Conservation (phyloP, 2,888 invertebrate genomes). For the Coenonympha arcania region DNA sequence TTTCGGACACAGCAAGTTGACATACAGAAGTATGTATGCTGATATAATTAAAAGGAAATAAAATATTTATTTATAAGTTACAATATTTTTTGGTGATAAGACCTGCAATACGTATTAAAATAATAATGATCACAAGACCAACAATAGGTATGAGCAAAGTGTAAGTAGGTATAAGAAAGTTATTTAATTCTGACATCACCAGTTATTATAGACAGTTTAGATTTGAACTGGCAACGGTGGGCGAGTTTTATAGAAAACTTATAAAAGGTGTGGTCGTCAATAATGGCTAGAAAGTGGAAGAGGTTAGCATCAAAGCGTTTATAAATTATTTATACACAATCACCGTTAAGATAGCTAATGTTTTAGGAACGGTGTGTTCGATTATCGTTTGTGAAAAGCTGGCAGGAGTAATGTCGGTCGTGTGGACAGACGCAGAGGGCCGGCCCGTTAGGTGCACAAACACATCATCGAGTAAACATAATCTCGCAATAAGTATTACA, state of each 20-base stretch:
- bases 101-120: too few relatives aligned
- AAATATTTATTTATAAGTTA: too few relatives aligned
- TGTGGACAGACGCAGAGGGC: conserved; percentile 27
- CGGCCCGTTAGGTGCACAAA: conserved; percentile 28
- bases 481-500: background rate
- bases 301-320: conserved; percentile 10
- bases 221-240: conserved; percentile 13
- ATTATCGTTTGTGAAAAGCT: conserved; percentile 24
- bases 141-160: too few relatives aligned
- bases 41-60: too few relatives aligned
- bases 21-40: too few relatives aligned
- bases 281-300: conserved; percentile 30
- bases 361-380: conserved; percentile 22
- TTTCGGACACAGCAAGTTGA: background rate
- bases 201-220: background rate
- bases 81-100: too few relatives aligned
- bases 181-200: background rate
- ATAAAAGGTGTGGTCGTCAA: conserved; percentile 25
- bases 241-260: conserved; percentile 17
- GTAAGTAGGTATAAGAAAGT: background rate
- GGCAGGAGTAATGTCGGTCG: conserved; percentile 20
- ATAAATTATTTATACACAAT: conserved; percentile 24
- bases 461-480: conserved; percentile 1
- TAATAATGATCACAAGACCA: too few relatives aligned
- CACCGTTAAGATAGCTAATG: conserved; percentile 20